These are phyloP conservation scores for Dorcus parallelipipedus DNA, from an alignment of 2,888 invertebrate genomes.

Conservation along the genomic window DNA sequence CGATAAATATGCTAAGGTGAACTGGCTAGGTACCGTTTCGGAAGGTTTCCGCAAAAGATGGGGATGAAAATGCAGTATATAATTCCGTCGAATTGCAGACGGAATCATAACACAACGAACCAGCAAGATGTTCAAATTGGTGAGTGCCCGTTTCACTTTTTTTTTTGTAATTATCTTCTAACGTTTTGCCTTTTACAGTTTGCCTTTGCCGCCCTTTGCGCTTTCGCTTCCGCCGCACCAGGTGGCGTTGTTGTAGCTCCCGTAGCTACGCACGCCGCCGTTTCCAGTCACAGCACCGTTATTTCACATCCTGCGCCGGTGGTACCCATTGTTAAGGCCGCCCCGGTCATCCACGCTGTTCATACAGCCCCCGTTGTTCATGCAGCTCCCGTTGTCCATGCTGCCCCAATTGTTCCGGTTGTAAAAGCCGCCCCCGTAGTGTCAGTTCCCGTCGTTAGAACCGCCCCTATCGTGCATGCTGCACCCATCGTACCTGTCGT, in stretches of 20 bases:
- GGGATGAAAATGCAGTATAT: background rate
- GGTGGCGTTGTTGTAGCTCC: slow-evolving; percentile 21
- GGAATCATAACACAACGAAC: background rate
- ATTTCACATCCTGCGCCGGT: slow-evolving; percentile 30
- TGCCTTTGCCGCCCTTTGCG: slow-evolving; percentile 52
- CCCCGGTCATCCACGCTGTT: slow-evolving; percentile 31
- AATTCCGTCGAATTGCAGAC: background rate
- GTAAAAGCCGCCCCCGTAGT: slow-evolving; percentile 34
- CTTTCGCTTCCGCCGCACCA: slow-evolving; percentile 44
- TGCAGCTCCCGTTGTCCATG: slow-evolving; percentile 35
- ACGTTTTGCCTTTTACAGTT: slow-evolving; percentile 43
- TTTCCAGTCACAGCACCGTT: slow-evolving; percentile 31
- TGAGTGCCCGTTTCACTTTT: slow-evolving; percentile 24
- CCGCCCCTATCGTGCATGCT: slow-evolving; percentile 33
- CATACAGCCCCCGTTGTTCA: slow-evolving; percentile 37
- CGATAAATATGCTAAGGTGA: slow-evolving; percentile 4
- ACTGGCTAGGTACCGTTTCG: background rate
- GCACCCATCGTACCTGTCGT: slow-evolving; percentile 28
- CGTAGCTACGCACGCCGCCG: slow-evolving; percentile 28
- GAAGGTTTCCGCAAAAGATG: background rate
- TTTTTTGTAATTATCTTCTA: background rate
- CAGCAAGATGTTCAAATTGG: slow-evolving; percentile 37
- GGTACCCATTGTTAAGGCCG: slow-evolving; percentile 12
- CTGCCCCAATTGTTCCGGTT: slow-evolving; percentile 34
- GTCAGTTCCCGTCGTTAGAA: slow-evolving; percentile 28